Evolutionary conservation across 64 coral and sea anemone species (phyloP), one percentile per base, ranked within the genome.

Genomic region (Pocillopora damicornis): DNA sequence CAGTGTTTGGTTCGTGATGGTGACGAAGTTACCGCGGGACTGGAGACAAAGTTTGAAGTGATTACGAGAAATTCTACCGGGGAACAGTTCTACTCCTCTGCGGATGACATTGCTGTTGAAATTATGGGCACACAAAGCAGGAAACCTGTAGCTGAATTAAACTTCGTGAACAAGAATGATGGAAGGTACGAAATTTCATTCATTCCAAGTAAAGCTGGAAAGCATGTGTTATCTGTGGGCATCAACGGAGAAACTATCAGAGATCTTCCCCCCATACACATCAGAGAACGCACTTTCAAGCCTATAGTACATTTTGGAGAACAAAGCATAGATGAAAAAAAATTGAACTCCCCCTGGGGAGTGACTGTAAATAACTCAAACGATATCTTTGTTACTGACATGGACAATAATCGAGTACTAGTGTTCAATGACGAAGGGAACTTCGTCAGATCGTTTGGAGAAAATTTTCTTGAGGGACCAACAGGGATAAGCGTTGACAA

Each of bases 391-490:
- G 20, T 85, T 7, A 58, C 30, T 30, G 81, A 85, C 13, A 72
- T 73, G 81, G 18, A 10, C 10, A 85, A 58, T 13, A 22, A 73
- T 22, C n/a, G 81, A 20, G 71, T 85, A 72, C 0, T 72, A 25
- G 42, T 73, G 23, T 71, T 85, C 0, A 85, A 85, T 85, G 81
- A 85, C 45, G 16, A 51, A 13, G 81, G 65, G 26, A 18, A 85
- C 20, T 65, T 73, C 15, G 14, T 72, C 20, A 15, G 65, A 35
- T 58, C 20, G 7, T 72, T 85, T 85, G 64, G 65, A 72, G 20
- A 71, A 13, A 36, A 42, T 1, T 15, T 72, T 11, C 15, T 73
- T 15, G 16, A 22, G 4, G 16, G 34, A 20, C 81, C 81, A 58
- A 73, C 1, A 1, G 81, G 81, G 1, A 56, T 72, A 56, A 26